Base-by-base conservation (phyloP, 2,888 invertebrate species). In the Pogonocherus hispidulus region DNA sequence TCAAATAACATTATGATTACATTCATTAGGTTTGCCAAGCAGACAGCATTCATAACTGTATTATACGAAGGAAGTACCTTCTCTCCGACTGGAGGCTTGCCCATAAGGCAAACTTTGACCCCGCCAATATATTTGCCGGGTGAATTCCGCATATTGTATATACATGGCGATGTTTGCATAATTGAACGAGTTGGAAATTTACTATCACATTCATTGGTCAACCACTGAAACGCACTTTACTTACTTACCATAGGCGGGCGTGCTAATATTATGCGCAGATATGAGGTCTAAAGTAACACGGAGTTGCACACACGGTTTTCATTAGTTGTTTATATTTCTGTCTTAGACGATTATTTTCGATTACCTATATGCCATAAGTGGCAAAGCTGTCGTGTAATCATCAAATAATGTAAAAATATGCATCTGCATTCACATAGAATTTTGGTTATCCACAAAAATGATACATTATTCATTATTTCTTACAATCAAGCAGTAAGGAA, bases 121-220 rank as follows among this genome's bases (percentile, higher is more conserved):
- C 65, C 65, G 52, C 69, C 67, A 66, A 70, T 74, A 70, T 74
- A 74, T 74, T 71, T 71, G 64, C 66, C 60, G 41, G 66, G 56
- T 51, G 67, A 65, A 71, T 71, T 66, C 70, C 70, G 72, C 72
- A 70, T 64, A 67, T 66, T 19, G 11, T 46, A 27, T 54, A 63
- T 65, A 67, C 71, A 71, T 55, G 67, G 55, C 63, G 52, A 66
- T 67, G 70, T 75, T 75, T 73, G 71, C 73, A 75, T 75, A 75
- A 73, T 73, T 67, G 70, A 69, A 64, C 64, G 59, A 46, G 37
- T 37, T 32, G 57, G 67, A 54, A 64, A 64, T 67, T 41, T 14
- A 63, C 56, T 57, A 63, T 57, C 51, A 27, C 51, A 47, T 63
- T 63, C 56, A 59, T 46, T 47, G 59, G 18, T 27, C 16, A 44